Evolutionary conservation across 2,888 invertebrate species (phyloP), one percentile per base, ranked within the genome.

Genomic region (Pediacus dermestoides): DNA sequence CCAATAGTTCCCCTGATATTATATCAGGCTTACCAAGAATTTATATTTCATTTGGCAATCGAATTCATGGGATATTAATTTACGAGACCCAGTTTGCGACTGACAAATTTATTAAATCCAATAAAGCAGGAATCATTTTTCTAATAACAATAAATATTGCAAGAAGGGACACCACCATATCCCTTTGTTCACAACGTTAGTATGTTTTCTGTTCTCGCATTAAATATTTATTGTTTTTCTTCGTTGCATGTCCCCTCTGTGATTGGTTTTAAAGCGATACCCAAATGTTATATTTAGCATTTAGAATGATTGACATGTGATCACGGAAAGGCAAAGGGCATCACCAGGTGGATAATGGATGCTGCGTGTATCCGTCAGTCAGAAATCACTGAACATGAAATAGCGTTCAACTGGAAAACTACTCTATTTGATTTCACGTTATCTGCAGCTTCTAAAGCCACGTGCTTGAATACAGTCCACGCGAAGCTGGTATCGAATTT

Each of bases 301-400:
- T 9, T 11, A 9, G 28, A 13, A 28, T 60, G 60, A 58, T 52
- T 57, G 61, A 52, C 60, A 48, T 46, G 52, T 53, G 57, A 58
- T 59, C 57, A 45, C 44, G 41, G 36, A 42, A 50, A 50, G 52
- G 49, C 43, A 50, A 28, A 28, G 28, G 28, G 28, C 28, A 28
- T 13, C 28, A 50, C 53, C 50, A 52, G 53, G 48, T 54, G 49
- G 60, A 58, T 64, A 63, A 64, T 63, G 64, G 64, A 64, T 55
- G 53, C 59, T 52, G 55, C 63, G 53, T 61, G 63, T 61, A 50
- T 44, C 55, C 56, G 57, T 63, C 61, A 61, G 48, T 61, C 59
- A 55, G 55, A 55, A 53, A 52, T 55, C 55, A 46, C 44, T 34
- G 52, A 56, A 63, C 63, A 63, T 44, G 61, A 52, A 58, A 28